Evolutionary conservation across 2,888 invertebrate genomes (phyloP), one percentile per base, ranked within the genome.

Genomic region (Colostygia pectinataria): DNA sequence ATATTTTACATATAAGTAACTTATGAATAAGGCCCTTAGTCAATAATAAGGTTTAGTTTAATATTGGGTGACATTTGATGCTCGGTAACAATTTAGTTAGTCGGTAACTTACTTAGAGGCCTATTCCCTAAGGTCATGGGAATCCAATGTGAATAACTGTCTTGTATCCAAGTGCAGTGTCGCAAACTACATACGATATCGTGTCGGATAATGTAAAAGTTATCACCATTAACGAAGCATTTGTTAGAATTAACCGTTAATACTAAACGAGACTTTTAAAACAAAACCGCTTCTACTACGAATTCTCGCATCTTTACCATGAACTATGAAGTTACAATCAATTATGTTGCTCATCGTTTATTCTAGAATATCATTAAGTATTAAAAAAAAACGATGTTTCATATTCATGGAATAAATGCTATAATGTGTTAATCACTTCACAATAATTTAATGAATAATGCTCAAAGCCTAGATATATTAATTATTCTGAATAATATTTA

Each of bases 1-100:
- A 56, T 59, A 59, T 54, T 59, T 48, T 40, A 50, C 48, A 52
- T 47, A 48, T 43, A 54, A 38, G 34, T 32, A 32, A 48, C 45
- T 45, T 53, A 42, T 38, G 48, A 29, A 51, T 41, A 51, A 41
- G 36, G 40, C 31, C 25, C 34, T 15, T 46, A 43, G 12, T 29
- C 36, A 14, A 34, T 36, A 28, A 55, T 51, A 52, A 53, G 52
- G 18, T 47, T 45, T 49, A 50, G 42, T 46, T 42, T 41, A 34
- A 52, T 44, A 48, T 37, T 48, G n/a, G n/a, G n/a, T n/a, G n/a
- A n/a, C n/a, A n/a, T n/a, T n/a, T n/a, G n/a, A n/a, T n/a, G n/a
- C n/a, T n/a, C n/a, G n/a, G n/a, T n/a, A n/a, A n/a, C n/a, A n/a
- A n/a, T n/a, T n/a, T n/a, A n/a, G n/a, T n/a, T n/a, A n/a, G n/a